phyloP scores from a whole-genome alignment of 2,888 invertebrate species.

The Exephanes ischioxanthus region DNA sequence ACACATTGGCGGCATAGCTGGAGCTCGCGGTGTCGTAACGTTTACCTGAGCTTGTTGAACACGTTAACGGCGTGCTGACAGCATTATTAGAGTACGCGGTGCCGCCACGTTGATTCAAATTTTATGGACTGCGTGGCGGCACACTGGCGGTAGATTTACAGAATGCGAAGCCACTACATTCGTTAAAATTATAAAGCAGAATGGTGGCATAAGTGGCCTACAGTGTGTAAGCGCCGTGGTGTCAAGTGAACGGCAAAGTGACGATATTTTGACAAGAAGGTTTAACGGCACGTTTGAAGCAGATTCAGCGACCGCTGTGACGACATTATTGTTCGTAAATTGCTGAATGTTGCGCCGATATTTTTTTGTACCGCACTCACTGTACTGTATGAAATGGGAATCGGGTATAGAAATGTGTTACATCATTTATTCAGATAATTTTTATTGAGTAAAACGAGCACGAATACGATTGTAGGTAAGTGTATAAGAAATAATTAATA shows the following conservation, averaged over 20 bases:
- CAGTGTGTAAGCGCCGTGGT: background rate
- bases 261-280: background rate
- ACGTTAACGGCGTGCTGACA: background rate
- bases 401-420: too few species aligned
- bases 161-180: background rate
- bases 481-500: too few species aligned
- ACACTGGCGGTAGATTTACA: conserved; percentile 1
- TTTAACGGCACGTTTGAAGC: background rate
- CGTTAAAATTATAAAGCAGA: background rate
- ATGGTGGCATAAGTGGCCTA: background rate
- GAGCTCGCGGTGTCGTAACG: background rate
- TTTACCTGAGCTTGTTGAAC: background rate
- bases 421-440: too few species aligned
- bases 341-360: background rate
- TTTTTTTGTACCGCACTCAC: background rate
- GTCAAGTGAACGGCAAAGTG: background rate
- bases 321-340: background rate
- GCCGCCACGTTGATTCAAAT: conserved; percentile 4
- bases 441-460: background rate
- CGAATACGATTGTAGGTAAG: conserved; percentile 9
- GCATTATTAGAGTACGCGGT: background rate
- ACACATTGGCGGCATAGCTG: conserved; percentile 2
- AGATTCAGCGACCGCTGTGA: background rate
- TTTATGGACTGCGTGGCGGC: background rate
- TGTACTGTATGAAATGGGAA: too few species aligned